Base-by-base conservation (phyloP, 2,113 vertebrate species). In the Fulmarus glacialis region DNA sequence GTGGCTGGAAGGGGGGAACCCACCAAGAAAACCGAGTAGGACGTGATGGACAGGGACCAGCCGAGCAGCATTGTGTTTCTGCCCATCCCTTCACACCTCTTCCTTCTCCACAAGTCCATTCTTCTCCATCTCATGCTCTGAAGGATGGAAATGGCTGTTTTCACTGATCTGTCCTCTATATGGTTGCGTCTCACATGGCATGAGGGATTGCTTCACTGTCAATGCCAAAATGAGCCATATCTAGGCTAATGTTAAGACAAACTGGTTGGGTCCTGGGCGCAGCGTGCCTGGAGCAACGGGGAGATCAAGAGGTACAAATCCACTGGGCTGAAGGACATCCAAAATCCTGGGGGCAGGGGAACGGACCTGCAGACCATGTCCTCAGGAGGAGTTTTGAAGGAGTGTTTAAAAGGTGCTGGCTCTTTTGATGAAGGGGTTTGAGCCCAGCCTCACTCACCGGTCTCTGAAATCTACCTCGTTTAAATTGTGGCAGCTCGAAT, bases 121-220 rank as follows among this genome's bases (percentile, higher is more conserved):
- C 72, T 36, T 72, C 68, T 82, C 42, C 27, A 13, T 3, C 56
- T 45, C 7, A 3, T 1, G 27, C 38, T 43, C 32, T 74, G 91
- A 43, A 59, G 82, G n/a, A n/a, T 48, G 24, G 64, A 66, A 68
- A 66, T 3, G 64, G 20, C 36, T 78, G 32, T 52, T 85, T 73
- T 90, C 58, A 40, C 15, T 38, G 12, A 9, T 52, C 36, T 29
- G 34, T 21, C 45, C 32, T 75, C 50, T 20, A 1, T 18, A 15
- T 1, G 7, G 21, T 29, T 53, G 40, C 7, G 0, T 34, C 43
- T 75, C 38, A 70, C 0, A 0, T 11, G 50, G 40, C 34, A 10
- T 21, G 70, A 82, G 32, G 38, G 20, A 58, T 50, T 52, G 53
- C 47, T 88, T 36, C 11, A 0, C 48, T 21, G 6, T 12, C 64